These are phyloP conservation scores for Caenorhabditis becei DNA, from an alignment of 2,888 invertebrate genomes.

Conservation along the genomic window DNA sequence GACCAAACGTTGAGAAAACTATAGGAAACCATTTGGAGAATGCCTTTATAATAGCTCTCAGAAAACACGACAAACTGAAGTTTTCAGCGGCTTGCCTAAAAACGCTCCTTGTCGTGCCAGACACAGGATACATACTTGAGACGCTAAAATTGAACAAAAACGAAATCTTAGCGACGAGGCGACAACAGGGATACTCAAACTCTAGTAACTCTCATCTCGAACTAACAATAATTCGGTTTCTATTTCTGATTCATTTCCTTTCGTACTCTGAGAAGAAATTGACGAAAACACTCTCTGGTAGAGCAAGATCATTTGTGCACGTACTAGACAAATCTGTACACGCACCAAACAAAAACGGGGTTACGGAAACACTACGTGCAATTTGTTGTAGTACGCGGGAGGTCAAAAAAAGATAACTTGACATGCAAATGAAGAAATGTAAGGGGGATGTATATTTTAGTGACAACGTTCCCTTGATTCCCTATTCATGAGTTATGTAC, in stretches of 20 bases:
- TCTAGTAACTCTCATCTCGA: background rate
- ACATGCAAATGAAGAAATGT: too few relatives aligned
- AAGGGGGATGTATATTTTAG: too few relatives aligned
- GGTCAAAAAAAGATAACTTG: slow-evolving; percentile 27
- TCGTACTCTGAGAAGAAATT: background rate
- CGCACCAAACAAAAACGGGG: slow-evolving; percentile 11
- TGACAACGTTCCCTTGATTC: too few relatives aligned
- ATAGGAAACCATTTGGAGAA: background rate
- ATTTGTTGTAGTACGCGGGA: slow-evolving; percentile 25
- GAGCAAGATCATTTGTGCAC: background rate
- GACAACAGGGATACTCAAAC: slow-evolving; percentile 1
- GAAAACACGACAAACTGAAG: slow-evolving; percentile 2
- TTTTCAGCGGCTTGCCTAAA: background rate
- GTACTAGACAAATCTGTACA: slow-evolving; percentile 7
- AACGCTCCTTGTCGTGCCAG: background rate
- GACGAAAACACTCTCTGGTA: background rate
- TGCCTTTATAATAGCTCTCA: background rate
- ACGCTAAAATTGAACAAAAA: slow-evolving; percentile 12
- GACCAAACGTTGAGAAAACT: too few relatives aligned
- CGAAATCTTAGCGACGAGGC: slow-evolving; percentile 4
- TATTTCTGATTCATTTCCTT: background rate
- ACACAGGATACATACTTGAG: slow-evolving; percentile 6
- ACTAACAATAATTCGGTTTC: slow-evolving; percentile 4
- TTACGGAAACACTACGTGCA: slow-evolving; percentile 49
- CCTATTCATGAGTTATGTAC: background rate